Conservation (phyloP, 2,797 vertebrate species). For the Sebastes jordani region DNA sequence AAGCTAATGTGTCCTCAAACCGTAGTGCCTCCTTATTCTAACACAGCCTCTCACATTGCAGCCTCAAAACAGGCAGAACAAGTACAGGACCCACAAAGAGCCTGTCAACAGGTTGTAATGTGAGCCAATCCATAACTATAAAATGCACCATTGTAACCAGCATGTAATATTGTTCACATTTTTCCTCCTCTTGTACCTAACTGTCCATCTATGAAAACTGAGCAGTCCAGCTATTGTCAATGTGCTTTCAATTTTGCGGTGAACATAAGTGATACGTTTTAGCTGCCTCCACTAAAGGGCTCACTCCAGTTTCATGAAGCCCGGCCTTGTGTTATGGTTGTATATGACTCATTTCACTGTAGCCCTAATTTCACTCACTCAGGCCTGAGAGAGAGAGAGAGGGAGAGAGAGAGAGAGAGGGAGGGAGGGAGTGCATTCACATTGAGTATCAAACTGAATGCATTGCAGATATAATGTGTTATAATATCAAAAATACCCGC, state of each 20-base stretch:
- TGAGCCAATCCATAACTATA: conserved; percentile 10
- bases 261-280: conserved; percentile 20
- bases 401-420: neutral
- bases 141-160: conserved; percentile 2
- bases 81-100: conserved; percentile 5
- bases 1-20: neutral
- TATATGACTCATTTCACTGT: conserved; percentile 7
- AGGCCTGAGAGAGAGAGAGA: neutral
- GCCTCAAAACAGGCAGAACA: neutral
- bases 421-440: neutral
- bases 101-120: conserved; percentile 32
- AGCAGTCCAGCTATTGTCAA: conserved; percentile 10
- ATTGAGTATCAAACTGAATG: conserved; percentile 14
- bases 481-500: conserved; percentile 1
- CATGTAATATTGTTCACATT: conserved; percentile 10
- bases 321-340: conserved; percentile 3
- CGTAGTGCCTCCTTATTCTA: neutral
- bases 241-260: conserved; percentile 17
- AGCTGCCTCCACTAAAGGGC: conserved; percentile 13
- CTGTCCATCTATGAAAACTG: conserved; percentile 19
- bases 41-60: conserved; percentile 4
- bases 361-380: conserved; percentile 4
- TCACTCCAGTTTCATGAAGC: conserved; percentile 25
- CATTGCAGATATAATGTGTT: conserved; percentile 24
- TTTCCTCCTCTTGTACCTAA: neutral